phyloP scores from a whole-genome alignment of 2,113 vertebrate genomes.

The Leptobrachium ailaonicum region DNA sequence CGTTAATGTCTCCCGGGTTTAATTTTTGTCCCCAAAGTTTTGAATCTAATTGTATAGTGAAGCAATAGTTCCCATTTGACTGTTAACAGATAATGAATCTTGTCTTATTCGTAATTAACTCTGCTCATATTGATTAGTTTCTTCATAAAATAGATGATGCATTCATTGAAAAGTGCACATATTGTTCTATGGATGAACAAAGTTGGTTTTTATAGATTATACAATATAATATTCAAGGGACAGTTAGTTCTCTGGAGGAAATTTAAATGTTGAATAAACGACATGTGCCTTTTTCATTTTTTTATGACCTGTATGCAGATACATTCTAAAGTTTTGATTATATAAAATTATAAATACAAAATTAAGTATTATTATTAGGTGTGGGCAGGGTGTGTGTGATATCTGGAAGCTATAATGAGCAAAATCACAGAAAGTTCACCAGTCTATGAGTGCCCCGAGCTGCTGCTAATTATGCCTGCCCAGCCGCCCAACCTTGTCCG shows the following conservation, averaged over 20 bases:
- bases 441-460: too few relatives aligned
- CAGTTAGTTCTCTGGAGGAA: background rate
- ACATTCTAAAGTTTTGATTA: too few relatives aligned
- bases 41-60: constrained; percentile 54
- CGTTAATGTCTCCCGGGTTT: constrained; percentile 71
- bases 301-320: too few relatives aligned
- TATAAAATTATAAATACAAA: too few relatives aligned
- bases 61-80: constrained; percentile 16
- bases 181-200: constrained; percentile 1
- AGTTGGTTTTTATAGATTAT: background rate
- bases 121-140: constrained; percentile 21
- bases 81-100: constrained; percentile 33
- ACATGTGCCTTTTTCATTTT: too few relatives aligned
- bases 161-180: constrained; percentile 19
- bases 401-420: too few relatives aligned
- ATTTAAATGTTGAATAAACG: too few relatives aligned
- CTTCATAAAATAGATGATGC: background rate
- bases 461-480: too few relatives aligned
- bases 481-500: too few relatives aligned
- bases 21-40: constrained; percentile 64
- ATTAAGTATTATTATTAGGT: too few relatives aligned
- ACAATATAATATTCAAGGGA: background rate
- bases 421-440: too few relatives aligned
- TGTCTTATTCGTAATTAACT: constrained; percentile 39
- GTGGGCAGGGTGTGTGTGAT: too few relatives aligned